Base-by-base conservation (phyloP, 2,888 invertebrate species). In the Gastracanthus pulcherrimus region DNA sequence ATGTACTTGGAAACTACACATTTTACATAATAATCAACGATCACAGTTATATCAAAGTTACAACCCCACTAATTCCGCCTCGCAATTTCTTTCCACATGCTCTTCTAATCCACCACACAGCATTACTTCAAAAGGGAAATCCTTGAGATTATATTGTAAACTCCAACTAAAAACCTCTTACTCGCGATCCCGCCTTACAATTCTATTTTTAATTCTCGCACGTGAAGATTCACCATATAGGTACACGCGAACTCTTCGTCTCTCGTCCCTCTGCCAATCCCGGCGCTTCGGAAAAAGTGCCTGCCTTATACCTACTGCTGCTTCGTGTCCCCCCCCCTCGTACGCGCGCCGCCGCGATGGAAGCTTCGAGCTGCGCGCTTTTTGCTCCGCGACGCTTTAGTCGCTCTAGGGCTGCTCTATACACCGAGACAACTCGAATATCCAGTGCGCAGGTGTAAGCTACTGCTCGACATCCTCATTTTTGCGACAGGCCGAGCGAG, bases 141-240 rank as follows among this genome's bases (percentile, higher is more conserved):
- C 45, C 13, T n/a, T n/a, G 7, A n/a, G 45, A 45, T 45, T 45
- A 45, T n/a, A 45, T 45, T 45, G 45, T 45, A 45, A 45, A 45
- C 45, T n/a, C 16, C 16, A 1, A 45, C 5, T 29, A 11, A 13
- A 11, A 60, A 13, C 13, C 13, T 16, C n/a, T 13, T 16, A 13
- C 11, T 23, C 5, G 7, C 23, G 5, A 31, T 31, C 23, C n/a
- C n/a, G n/a, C n/a, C n/a, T n/a, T n/a, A n/a, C 38, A 31, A 16
- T 70, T 80, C 74, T 75, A 75, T 75, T 80, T 67, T 62, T 64
- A 55, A 71, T 70, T 69, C 62, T 41, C 38, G 70, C 74, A 38
- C 69, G 45, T 16, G 34, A 6, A 9, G 26, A 26, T 60, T 75
- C 45, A 31, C 74, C 80, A 51, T 69, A 69, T 74, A 80, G 79